Conservation (phyloP, 2,113 vertebrate species). For the Caretta caretta region DNA sequence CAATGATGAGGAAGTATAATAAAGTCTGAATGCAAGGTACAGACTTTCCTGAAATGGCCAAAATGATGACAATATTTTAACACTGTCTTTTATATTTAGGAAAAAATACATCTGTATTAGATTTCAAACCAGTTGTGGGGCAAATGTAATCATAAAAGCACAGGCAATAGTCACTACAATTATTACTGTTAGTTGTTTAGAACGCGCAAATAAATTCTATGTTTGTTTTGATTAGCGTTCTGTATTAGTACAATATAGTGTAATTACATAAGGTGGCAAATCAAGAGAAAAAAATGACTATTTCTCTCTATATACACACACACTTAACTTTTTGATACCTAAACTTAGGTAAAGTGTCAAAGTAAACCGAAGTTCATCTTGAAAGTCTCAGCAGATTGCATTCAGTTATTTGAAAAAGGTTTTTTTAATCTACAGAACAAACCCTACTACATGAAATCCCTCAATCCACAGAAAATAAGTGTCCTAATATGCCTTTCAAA, state of each 20-base stretch:
- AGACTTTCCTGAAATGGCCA: background rate
- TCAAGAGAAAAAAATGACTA: background rate
- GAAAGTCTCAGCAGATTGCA: background rate
- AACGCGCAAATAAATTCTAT: background rate
- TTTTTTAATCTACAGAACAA: background rate
- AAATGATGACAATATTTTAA: background rate
- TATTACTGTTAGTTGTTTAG: background rate
- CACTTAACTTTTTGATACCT: background rate
- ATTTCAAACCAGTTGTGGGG: background rate
- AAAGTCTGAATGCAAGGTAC: background rate
- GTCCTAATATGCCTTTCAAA: background rate
- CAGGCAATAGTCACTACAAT: background rate
- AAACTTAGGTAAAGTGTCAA: background rate
- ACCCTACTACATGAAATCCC: background rate
- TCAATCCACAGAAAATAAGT: background rate
- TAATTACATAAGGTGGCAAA: background rate
- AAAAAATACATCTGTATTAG: fast-evolving
- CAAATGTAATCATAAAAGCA: background rate
- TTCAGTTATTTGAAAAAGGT: background rate
- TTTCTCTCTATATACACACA: background rate
- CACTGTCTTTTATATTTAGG: background rate
- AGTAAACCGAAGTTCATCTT: background rate
- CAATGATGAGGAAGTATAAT: background rate
- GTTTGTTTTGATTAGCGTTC: background rate
- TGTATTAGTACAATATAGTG: background rate